These are phyloP conservation scores for Siderastrea siderea DNA, from an alignment of 92 coral and sea anemone species.

Conservation along the genomic window DNA sequence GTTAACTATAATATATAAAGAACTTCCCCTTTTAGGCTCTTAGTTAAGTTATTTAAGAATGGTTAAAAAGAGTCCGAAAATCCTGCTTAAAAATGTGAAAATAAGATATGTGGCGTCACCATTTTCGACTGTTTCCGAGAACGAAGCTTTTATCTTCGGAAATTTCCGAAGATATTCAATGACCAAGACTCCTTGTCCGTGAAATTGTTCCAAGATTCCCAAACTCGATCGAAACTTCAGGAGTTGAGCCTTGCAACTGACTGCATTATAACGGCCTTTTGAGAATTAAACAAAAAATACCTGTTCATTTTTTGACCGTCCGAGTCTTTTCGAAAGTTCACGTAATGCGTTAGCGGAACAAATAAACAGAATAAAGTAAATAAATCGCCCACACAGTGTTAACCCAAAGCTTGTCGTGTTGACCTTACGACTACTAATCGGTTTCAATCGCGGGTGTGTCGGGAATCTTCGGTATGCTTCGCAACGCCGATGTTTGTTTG, in stretches of 20 bases:
- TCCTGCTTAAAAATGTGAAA: neutral
- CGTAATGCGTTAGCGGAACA: neutral
- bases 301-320: too few species aligned
- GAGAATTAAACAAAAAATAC: too few species aligned
- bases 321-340: neutral
- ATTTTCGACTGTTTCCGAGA: neutral
- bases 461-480: conserved; percentile 74
- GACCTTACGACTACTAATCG: conserved; percentile 35
- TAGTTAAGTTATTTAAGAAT: neutral
- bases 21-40: neutral
- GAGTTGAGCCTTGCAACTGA: too few species aligned
- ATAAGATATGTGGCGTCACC: neutral
- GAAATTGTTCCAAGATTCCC: neutral
- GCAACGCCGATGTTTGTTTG: conserved; percentile 61
- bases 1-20: neutral
- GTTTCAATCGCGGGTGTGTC: conserved; percentile 71
- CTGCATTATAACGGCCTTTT: too few species aligned
- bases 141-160: neutral
- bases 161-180: too few species aligned
- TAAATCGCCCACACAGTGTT: neutral
- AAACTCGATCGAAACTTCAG: neutral
- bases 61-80: neutral
- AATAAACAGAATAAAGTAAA: neutral
- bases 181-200: too few species aligned
- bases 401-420: conserved; percentile 8